These are phyloP conservation scores for Aphelocoma coerulescens DNA, from an alignment of 2,113 vertebrate species.

Conservation along the genomic window DNA sequence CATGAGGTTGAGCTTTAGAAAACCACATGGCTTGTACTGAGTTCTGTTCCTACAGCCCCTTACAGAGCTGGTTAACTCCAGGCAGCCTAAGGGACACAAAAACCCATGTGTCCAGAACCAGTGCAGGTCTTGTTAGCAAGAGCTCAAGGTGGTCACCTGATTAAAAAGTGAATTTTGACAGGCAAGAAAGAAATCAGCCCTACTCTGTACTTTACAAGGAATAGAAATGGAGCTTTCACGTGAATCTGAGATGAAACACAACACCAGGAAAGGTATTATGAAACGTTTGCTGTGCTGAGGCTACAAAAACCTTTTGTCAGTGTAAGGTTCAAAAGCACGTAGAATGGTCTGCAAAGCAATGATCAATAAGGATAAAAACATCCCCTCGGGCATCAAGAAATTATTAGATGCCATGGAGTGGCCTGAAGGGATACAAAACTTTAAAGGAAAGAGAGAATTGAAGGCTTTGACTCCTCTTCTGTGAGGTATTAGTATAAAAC, in stretches of 20 bases:
- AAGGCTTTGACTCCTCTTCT: constrained; percentile 9
- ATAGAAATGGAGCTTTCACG: neutral
- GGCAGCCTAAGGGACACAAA: neutral
- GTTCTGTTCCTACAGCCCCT: neutral
- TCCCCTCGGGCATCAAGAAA: neutral
- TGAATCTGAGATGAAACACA: neutral
- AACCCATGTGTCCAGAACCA: neutral
- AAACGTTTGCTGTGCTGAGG: neutral
- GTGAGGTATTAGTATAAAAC: neutral
- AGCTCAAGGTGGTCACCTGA: neutral
- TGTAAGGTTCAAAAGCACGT: neutral
- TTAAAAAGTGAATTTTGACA: neutral
- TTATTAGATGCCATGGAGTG: neutral
- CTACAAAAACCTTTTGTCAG: neutral
- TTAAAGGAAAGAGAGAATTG: neutral
- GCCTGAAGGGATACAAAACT: neutral
- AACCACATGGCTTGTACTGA: neutral
- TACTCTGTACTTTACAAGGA: neutral
- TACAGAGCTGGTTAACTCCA: neutral
- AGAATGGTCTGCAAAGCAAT: neutral
- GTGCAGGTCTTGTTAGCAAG: neutral
- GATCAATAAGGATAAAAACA: neutral
- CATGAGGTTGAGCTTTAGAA: neutral
- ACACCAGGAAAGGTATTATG: neutral
- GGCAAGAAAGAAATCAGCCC: neutral